Base-by-base conservation (phyloP, 2,797 vertebrate genomes). In the Pseudotriccus pelzelni region DNA sequence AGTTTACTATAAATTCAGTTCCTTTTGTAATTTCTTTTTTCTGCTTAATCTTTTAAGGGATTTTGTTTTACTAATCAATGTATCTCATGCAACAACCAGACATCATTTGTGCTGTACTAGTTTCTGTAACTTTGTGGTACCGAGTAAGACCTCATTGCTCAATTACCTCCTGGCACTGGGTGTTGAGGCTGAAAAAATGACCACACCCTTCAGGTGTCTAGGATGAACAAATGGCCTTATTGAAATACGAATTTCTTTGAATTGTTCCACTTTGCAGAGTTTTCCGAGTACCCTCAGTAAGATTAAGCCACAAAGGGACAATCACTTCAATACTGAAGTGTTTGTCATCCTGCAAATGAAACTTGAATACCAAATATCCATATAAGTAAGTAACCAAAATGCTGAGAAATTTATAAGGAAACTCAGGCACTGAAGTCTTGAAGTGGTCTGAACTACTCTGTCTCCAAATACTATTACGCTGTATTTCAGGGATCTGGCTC, bases 191-290 rank as follows among this genome's bases (percentile, higher is more conserved):
- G 82, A 93, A 84, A 43, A 91, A 87, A 22, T 47, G 30, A 36
- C 10, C 16, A 34, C 37, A 15, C 49, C 84, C 72, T 77, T 52
- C 46, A 83, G 73, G 52, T 41, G 30, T 50, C 60, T 59, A 81
- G 13, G 30, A 10, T 70, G 87, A 93, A 66, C 23, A 93, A 82
- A 23, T 55, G 17, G 88, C n/a, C 25, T 60, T 44, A 25, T 0
- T 64, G 37, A 77, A 84, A n/a, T 28, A 67, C 50, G 49, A 87
- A 82, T 32, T 75, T n/a, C 28, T 92, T 86, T 37, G 41, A 95
- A 84, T 87, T 56, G 23, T 18, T 84, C 36, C 50, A 90, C 80
- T 88, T 90, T 32, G 56, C 77, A 96, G 68, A 69, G 91, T 77
- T 79, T 11, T 11, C 66, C 73, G 34, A 76, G 4, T 28, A 69